Base-by-base conservation (phyloP, 2,888 invertebrate genomes). In the Mallateleia sp. region DNA sequence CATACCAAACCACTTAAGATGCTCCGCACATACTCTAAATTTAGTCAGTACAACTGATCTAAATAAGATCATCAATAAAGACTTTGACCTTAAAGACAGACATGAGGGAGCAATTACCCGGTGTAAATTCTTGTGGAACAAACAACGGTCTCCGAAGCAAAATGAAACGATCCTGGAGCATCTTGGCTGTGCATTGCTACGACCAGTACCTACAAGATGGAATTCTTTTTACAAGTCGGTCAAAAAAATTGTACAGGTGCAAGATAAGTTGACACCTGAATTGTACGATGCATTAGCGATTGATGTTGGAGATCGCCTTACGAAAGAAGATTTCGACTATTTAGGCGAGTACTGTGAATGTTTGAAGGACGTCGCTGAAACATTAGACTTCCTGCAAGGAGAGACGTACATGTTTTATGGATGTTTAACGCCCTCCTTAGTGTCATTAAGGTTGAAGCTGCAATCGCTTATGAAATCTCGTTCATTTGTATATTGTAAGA, bases 81-180 rank as follows among this genome's bases (percentile, higher is more conserved):
- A n/a, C n/a, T n/a, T n/a, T n/a, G n/a, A n/a, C n/a, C n/a, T n/a
- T n/a, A n/a, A n/a, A n/a, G n/a, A n/a, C n/a, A n/a, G n/a, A n/a
- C n/a, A n/a, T n/a, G n/a, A n/a, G n/a, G n/a, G n/a, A n/a, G n/a
- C n/a, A n/a, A n/a, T n/a, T n/a, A n/a, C n/a, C n/a, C n/a, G 42
- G 18, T 62, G 62, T 42, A 42, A 22, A 9, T 6, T 42, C 9
- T n/a, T 62, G 18, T 62, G 62, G 62, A 62, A 62, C 22, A 62
- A 62, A 24, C 62, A 62, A n/a, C 38, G 62, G 9, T 62, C 62
- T 20, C 9, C 62, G 15, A 62, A 62, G 28, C 62, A 62, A 42
- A 42, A 9, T 14, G 62, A 62, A 42, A 62, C 42, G 8, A 62
- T 62, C 7, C 22, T 20, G 2, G 20, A 62, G n/a, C 42, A 62